Conservation (phyloP, 2,113 vertebrate species). For the Callionymus lyra region DNA sequence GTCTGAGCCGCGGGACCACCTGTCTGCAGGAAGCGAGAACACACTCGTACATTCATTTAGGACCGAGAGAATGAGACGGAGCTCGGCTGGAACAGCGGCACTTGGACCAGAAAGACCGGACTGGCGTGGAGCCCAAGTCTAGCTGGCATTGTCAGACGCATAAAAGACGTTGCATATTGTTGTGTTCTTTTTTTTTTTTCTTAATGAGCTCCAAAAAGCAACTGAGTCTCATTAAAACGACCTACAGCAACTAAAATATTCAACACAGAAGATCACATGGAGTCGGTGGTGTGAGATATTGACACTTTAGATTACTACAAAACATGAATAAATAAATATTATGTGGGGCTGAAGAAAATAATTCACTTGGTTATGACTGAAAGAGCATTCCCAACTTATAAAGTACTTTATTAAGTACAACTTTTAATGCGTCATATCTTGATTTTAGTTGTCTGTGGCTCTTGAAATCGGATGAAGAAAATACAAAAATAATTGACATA, state of each 20-base stretch:
- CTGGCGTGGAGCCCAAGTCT: slow-evolving; percentile 16
- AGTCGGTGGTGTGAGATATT: too few relatives aligned
- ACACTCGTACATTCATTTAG: slow-evolving; percentile 18
- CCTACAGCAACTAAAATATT: neutral
- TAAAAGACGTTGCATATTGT: slow-evolving; percentile 24
- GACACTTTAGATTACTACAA: too few relatives aligned
- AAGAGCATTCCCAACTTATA: too few relatives aligned
- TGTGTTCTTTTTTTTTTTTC: slow-evolving; percentile 11
- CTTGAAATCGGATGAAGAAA: too few relatives aligned
- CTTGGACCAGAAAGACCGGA: slow-evolving; percentile 10
- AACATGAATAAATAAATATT: too few relatives aligned
- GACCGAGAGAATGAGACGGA: slow-evolving; percentile 2
- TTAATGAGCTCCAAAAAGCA: slow-evolving; percentile 6
- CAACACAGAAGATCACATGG: slow-evolving; percentile 4
- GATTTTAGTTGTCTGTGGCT: too few relatives aligned
- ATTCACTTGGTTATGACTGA: too few relatives aligned
- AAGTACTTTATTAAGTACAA: too few relatives aligned
- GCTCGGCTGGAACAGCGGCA: slow-evolving; percentile 16
- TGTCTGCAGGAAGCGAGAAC: slow-evolving; percentile 34
- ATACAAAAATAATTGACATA: too few relatives aligned
- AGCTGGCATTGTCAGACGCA: slow-evolving; percentile 20
- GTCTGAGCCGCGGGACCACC: slow-evolving; percentile 43
- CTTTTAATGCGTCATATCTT: too few relatives aligned
- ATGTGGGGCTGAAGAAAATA: too few relatives aligned
- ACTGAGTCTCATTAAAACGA: slow-evolving; percentile 12